Evolutionary conservation across 2,113 vertebrate genomes (phyloP).

Genomic region (Hyaena hyaena): DNA sequence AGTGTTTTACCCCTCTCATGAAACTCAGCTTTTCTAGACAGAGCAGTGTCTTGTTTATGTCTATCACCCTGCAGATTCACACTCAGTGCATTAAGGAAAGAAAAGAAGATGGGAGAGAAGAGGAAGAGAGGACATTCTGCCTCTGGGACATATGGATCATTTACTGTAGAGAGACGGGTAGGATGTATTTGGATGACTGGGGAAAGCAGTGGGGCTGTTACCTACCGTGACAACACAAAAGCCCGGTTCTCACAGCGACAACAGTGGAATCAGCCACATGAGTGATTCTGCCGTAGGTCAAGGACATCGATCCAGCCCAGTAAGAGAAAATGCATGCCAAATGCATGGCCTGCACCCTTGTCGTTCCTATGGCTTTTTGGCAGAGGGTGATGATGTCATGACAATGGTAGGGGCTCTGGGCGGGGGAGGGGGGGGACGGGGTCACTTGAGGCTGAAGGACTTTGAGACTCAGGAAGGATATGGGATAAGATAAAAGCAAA

Average conservation of each 20-base stretch:
- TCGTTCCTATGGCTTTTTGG: not conserved
- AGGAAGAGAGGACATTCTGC: not conserved
- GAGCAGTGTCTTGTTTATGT: not conserved
- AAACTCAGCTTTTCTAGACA: not conserved
- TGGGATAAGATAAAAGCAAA: not conserved
- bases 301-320: not conserved
- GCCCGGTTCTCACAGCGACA: not conserved
- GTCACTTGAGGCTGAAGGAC: not conserved
- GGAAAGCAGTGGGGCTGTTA: not conserved
- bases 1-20: not conserved
- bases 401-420: not conserved
- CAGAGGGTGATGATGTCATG: not conserved
- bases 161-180: not conserved
- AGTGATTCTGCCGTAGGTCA: not conserved
- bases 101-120: not conserved
- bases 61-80: not conserved
- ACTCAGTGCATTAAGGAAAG: not conserved
- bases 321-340: accelerated
- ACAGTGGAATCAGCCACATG: not conserved
- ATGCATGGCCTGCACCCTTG: accelerated
- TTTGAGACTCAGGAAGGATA: not conserved
- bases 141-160: accelerated
- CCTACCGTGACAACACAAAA: not conserved
- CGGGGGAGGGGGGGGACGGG: not conserved
- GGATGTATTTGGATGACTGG: no score